Evolutionary conservation across 2,888 invertebrate species (phyloP), one percentile per base, ranked within the genome.

Genomic region (Biston betularia): DNA sequence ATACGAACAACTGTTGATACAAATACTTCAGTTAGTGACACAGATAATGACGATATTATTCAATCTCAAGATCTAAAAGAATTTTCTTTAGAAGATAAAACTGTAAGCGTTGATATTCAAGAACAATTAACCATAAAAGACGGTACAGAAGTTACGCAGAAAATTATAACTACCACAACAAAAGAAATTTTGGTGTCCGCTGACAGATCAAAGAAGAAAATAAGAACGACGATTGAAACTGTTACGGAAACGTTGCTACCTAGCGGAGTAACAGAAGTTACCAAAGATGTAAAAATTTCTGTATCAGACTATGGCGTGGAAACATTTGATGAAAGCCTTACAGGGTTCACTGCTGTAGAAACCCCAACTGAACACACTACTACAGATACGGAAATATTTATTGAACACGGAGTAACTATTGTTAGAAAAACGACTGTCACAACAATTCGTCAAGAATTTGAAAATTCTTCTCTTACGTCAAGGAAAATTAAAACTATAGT

Each of bases 241-340:
- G 74, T 87, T 0, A 89, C 88, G 54, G 89, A 91, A 76, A 88
- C 89, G 33, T 81, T 83, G 65, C 75, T 89, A 56, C 86, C 89
- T 0, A 85, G 84, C 71, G 93, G 92, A 49, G 81, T 82, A 8
- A 86, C 83, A 34, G 92, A 94, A 86, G 81, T 92, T 1, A 86
- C 89, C 6, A 93, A 89, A 76, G 91, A 94, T 71, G 80, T 92
- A 0, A 90, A 88, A 83, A 86, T 93, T 38, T 89, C 89, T 2
- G 75, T 94, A 12, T 81, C 88, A 58, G 92, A 93, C 74, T 87
- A 84, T 70, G 82, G 82, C 42, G 74, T 77, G 14, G 87, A 90
- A 70, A 73, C 80, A 7, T 77, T 89, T 68, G 87, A 87, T 57
- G 89, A 90, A 73, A 88, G 87, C 72, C 79, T 92, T 66, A 78